phyloP scores from a whole-genome alignment of 2,113 vertebrate species.

The Zeus faber region DNA sequence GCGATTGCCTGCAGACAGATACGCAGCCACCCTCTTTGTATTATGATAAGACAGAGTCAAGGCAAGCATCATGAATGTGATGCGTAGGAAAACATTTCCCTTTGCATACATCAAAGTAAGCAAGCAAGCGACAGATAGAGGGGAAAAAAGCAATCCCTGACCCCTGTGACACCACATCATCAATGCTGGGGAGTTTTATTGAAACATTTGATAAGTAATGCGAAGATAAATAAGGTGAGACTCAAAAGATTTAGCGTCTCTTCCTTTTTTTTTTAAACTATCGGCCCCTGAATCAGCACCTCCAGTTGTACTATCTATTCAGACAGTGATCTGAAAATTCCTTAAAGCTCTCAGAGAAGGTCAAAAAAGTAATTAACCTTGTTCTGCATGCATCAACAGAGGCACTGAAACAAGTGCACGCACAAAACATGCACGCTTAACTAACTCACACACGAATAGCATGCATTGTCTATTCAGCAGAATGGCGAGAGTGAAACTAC shows the following conservation, averaged over 20 bases:
- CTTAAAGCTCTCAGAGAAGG: slow-evolving; percentile 67
- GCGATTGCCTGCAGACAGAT: too few relatives aligned
- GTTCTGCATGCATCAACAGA: slow-evolving; percentile 65
- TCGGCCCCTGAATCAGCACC: slow-evolving; percentile 67
- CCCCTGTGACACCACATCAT: slow-evolving; percentile 47
- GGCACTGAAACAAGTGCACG: slow-evolving; percentile 41
- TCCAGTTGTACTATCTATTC: slow-evolving; percentile 53
- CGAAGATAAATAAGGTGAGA: slow-evolving; percentile 62
- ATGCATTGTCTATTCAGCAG: too few relatives aligned
- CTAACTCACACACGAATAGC: slow-evolving; percentile 15
- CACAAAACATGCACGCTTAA: neutral
- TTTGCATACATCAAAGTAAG: slow-evolving; percentile 43
- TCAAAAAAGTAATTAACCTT: slow-evolving; percentile 79
- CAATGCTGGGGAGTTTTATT: slow-evolving; percentile 42
- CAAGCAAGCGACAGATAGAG: neutral
- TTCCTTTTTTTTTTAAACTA: slow-evolving; percentile 46
- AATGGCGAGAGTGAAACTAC: too few relatives aligned
- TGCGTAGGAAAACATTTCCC: slow-evolving; percentile 8
- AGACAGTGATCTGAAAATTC: slow-evolving; percentile 59
- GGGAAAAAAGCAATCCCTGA: slow-evolving; percentile 21
- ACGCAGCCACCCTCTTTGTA: too few relatives aligned
- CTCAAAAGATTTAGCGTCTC: slow-evolving; percentile 53
- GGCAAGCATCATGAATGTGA: too few relatives aligned
- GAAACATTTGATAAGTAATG: slow-evolving; percentile 61
- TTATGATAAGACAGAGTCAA: neutral